Evolutionary conservation across 2,888 invertebrate species (phyloP).

Genomic region (Ditylenchus weischeri): DNA sequence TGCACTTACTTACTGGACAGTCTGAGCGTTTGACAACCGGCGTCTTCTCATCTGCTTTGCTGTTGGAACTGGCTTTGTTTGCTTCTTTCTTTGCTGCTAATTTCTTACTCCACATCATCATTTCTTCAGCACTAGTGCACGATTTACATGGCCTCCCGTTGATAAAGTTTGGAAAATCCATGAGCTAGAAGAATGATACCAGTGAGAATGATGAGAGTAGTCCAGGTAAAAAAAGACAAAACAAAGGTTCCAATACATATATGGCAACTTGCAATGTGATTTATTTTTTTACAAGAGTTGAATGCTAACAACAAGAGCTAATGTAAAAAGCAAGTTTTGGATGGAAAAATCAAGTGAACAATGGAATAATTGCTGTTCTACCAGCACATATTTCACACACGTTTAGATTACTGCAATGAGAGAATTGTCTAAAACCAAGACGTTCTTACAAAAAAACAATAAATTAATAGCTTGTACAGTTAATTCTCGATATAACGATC

Average conservation of each 20-base stretch:
- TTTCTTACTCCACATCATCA: slow-evolving; percentile 48
- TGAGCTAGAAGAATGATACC: slow-evolving; percentile 4
- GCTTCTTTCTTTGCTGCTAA: slow-evolving; percentile 28
- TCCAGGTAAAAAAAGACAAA: slow-evolving; percentile 9
- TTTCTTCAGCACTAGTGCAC: slow-evolving; percentile 52
- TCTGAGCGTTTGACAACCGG: slow-evolving; percentile 37
- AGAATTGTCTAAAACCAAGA: no score
- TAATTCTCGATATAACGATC: no score
- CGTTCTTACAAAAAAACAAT: no score
- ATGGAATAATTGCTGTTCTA: no score
- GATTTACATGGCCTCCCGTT: slow-evolving; percentile 47
- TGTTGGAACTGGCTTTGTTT: background rate
- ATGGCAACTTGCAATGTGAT: background rate
- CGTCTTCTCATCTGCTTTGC: slow-evolving; percentile 6
- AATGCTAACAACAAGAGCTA: background rate
- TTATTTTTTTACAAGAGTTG: background rate
- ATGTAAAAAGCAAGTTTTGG: no score
- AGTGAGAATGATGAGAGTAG: background rate
- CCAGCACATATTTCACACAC: no score
- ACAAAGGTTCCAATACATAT: background rate
- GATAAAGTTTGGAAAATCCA: slow-evolving; percentile 20
- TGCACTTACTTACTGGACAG: slow-evolving; percentile 61
- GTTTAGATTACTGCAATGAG: no score
- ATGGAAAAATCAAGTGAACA: no score
- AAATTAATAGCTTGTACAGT: no score